Evolutionary conservation across 2,888 invertebrate genomes (phyloP).

Genomic region (Clivina fossor): DNA sequence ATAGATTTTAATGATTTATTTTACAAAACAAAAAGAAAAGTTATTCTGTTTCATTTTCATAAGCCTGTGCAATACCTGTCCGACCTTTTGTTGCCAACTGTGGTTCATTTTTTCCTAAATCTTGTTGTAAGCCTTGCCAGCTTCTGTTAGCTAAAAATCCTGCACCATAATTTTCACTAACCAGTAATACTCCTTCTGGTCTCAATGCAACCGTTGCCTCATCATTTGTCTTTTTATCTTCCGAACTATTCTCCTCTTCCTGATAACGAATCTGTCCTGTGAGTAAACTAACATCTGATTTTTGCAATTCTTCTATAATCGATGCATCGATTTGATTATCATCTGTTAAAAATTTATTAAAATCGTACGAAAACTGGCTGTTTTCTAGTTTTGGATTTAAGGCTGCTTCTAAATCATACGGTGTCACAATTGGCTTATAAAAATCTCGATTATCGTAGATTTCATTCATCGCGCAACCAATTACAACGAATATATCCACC

Average conservation of each 20-base stretch:
- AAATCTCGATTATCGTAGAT: slow-evolving; percentile 82
- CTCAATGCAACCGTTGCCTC: slow-evolving; percentile 50
- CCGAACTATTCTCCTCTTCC: slow-evolving; percentile 50
- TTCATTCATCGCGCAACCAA: slow-evolving; percentile 90
- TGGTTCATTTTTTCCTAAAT: slow-evolving; percentile 72
- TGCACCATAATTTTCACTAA: slow-evolving; percentile 60
- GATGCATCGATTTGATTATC: slow-evolving; percentile 34
- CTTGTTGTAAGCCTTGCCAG: slow-evolving; percentile 87
- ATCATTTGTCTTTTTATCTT: slow-evolving; percentile 48
- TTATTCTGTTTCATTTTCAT: slow-evolving; percentile 59
- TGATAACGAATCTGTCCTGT: slow-evolving; percentile 62
- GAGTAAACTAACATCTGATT: slow-evolving; percentile 72
- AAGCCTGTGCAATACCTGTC: slow-evolving; percentile 73
- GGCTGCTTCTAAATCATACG: slow-evolving; percentile 88
- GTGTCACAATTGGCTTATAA: slow-evolving; percentile 86
- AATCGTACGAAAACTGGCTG: slow-evolving; percentile 61
- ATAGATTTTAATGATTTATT: too few species aligned
- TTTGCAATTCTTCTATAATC: slow-evolving; percentile 36
- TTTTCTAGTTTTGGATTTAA: slow-evolving; percentile 61
- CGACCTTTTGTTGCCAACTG: slow-evolving; percentile 70
- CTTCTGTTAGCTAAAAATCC: slow-evolving; percentile 67
- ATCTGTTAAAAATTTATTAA: slow-evolving; percentile 70
- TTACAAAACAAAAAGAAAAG: neutral
- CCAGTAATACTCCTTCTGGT: slow-evolving; percentile 53
- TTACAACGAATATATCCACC: slow-evolving; percentile 89